Evolutionary conservation across 2,888 invertebrate genomes (phyloP), one percentile per base, ranked within the genome.

Genomic region (Dione vanillae): DNA sequence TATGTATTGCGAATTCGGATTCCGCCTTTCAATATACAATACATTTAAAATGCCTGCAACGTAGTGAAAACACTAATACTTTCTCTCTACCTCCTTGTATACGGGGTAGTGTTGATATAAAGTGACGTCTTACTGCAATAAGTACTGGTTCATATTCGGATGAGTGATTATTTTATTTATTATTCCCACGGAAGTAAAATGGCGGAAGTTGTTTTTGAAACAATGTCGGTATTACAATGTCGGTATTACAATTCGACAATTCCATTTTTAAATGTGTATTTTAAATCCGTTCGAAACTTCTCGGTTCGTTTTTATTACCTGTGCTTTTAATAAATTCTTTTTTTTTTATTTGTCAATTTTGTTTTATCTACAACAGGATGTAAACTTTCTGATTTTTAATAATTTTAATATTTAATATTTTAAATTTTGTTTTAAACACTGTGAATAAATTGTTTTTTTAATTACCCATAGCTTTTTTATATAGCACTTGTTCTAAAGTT

Each of bases 151-250:
- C 16, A 16, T 19, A 11, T 56, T 37, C 1, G 54, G 54, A 56
- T 56, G 37, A 56, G 1, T 56, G 11, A 47, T 16, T 37, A 37
- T 56, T 56, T 19, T 54, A 37, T 37, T 56, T 16, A 16, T 37
- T 0, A 11, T 56, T 56, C 11, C 1, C 56, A 56, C 56, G 56
- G 37, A 37, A 0, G 16, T 40, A 16, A 37, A 56, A 56, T 16
- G 56, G 43, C 35, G 59, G 51, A 43, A 61, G 49, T 56, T 40
- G 45, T 37, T 9, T 56, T 56, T 9, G n/a, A n/a, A n/a, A n/a
- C n/a, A n/a, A n/a, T n/a, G n/a, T 51, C 16, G 14, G 6, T 41
- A 16, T 27, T 7, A 37, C 67, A 61, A 43, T 67, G 59, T 67
- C n/a, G 20, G 12, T 59, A 12, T 40, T 59, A 51, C 59, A 59